Base-by-base conservation (phyloP, 1,140 invertebrate species). In the Aphelinus atriplicis region DNA sequence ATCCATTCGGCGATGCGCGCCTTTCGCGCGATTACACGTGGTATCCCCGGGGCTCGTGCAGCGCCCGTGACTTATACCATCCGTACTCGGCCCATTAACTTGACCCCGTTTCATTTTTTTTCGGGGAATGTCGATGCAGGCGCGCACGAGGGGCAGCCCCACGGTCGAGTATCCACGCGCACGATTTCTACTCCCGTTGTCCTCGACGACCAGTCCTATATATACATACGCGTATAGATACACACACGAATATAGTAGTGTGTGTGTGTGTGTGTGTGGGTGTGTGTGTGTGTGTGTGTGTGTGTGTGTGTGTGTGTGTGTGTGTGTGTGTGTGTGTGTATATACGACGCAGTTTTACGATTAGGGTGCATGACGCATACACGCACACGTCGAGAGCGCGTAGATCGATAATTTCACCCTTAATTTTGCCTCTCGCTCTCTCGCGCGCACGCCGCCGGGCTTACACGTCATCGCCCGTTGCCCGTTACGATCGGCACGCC, bases 331-430 rank as follows among this genome's bases (percentile, higher is more conserved):
- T 26, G 26, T 26, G 45, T 3, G 46, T 7, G 43, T 69, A 60
- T 7, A n/a, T 7, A 9, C 3, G 3, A 60, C 58, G 58, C 26
- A 10, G 58, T 26, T 60, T 60, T 26, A n/a, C 58, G 4, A n/a
- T n/a, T 26, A 9, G 51, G 9, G 51, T 9, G 51, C 4, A 53
- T 53, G 51, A 9, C 60, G 69, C 60, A 62, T 71, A 62, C 42
- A 61, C 58, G 3, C 7, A 60, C 26, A 60, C 9, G 42, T 7
- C 58, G 7, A 4, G 58, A 55, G 4, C 3, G 58, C 47, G 1
- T 64, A 56, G 70, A 72, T 72, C 70, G 70, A 72, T 72, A 72
- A 72, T 56, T 65, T 61, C 26, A 64, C 70, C 70, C 70, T 72
- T 72, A 65, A 72, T 72, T 63, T n/a, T 46, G 67, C 3, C 47